Evolutionary conservation across 2,113 vertebrate genomes (phyloP).

Genomic region (Syngnathus typhle): DNA sequence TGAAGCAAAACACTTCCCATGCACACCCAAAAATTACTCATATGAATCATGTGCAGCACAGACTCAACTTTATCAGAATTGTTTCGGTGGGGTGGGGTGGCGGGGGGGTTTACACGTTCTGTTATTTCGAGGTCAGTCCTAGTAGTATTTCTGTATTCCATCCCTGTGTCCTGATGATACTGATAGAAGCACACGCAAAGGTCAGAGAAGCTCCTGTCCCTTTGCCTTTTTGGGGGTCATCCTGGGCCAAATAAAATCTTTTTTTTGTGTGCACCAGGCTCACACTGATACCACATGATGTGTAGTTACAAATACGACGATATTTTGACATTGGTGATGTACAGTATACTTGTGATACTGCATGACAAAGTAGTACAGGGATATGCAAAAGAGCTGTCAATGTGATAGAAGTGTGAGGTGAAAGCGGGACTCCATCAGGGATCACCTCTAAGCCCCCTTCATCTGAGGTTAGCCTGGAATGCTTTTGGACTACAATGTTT

Average conservation of each 20-base stretch:
- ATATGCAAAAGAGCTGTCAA: too few species aligned
- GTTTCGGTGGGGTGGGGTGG: neutral
- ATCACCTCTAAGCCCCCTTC: too few species aligned
- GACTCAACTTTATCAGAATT: conserved; percentile 18
- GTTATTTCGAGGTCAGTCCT: conserved; percentile 10
- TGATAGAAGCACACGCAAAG: conserved; percentile 30
- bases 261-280: neutral
- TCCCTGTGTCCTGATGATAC: conserved; percentile 3
- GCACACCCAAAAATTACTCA: neutral
- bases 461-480: too few species aligned
- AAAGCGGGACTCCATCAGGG: too few species aligned
- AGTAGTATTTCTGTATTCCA: conserved; percentile 20
- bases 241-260: conserved; percentile 10
- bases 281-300: neutral
- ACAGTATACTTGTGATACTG: neutral
- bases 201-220: conserved; percentile 23
- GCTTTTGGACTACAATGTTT: too few species aligned
- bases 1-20: neutral
- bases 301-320: neutral
- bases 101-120: neutral
- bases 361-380: neutral
- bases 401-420: too few species aligned
- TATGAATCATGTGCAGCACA: neutral
- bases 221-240: conserved; percentile 9
- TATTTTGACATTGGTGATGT: neutral